Evolutionary conservation across 2,797 vertebrate genomes (phyloP), one percentile per base, ranked within the genome.

Genomic region (Aselliscus stoliczkanus): DNA sequence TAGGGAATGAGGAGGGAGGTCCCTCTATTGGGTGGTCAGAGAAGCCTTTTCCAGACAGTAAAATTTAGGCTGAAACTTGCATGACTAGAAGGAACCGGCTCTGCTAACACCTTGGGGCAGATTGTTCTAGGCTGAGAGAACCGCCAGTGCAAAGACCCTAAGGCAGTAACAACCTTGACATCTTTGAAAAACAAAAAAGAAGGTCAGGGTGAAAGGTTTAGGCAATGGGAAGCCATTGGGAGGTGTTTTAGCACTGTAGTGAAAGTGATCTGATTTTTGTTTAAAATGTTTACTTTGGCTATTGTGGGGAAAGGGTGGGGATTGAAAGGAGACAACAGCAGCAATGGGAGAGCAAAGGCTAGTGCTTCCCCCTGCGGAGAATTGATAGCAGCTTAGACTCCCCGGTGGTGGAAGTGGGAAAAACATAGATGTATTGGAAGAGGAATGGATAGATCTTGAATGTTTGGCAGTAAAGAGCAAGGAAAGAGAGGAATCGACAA

Each of bases 131-230:
- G 47, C 64, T 27, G 18, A 87, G 75, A 39, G 64, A 85, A 70
- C 3, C 12, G 50, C 23, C 27, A 27, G 70, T 17, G 47, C 86
- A 82, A 94, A 95, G 90, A 65, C 90, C 94, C 62, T 27, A 62
- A 70, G 84, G 92, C 69, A 76, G 52, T 8, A 93, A 72, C 37
- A 39, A 54, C 44, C 2, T 23, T 58, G 31, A 7, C 31, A 47
- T 88, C 76, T 92, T 72, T 86, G 89, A 77, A 94, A 93, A 85
- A 69, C 54, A 95, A 17, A 70, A 93, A 39, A 50, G 29, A 67
- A 3, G 80, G 39, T 76, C 73, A 62, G 14, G 3, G 65, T 42
- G 65, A 69, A 84, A 54, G 23, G 25, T 54, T 72, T 20, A 42
- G 64, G 79, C 58, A 54, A 25, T 1, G 8, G 27, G 18, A 82